phyloP scores from a whole-genome alignment of 2,113 vertebrate genomes.

The Calcarius ornatus region DNA sequence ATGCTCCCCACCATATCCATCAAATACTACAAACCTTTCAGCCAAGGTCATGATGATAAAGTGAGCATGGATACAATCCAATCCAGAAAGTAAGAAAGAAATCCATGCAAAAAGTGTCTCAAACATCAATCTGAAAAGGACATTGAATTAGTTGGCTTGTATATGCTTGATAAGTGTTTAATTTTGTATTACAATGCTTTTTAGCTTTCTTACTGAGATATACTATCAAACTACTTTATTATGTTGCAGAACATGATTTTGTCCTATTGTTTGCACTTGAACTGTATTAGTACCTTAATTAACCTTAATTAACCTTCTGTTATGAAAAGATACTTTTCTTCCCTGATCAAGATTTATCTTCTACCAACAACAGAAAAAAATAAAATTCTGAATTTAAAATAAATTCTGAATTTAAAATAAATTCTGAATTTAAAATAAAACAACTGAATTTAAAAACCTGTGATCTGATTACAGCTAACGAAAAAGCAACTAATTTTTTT shows the following conservation, averaged over 20 bases:
- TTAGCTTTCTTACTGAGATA: not conserved
- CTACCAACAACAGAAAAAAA: not conserved
- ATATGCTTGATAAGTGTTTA: not conserved
- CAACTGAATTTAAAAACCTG: not conserved
- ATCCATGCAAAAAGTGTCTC: not conserved
- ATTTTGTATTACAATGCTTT: not conserved
- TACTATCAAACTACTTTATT: not conserved
- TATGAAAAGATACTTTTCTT: not conserved
- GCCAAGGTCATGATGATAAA: not conserved
- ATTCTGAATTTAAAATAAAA: no score
- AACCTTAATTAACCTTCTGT: not conserved
- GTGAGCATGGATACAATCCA: not conserved
- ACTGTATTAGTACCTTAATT: not conserved
- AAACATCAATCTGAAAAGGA: not conserved
- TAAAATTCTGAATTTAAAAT: not conserved
- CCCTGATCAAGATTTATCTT: not conserved
- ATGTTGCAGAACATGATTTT: not conserved
- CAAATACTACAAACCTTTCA: not conserved
- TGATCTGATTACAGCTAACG: not conserved
- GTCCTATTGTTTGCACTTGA: not conserved
- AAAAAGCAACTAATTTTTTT: not conserved
- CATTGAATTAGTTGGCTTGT: not conserved
- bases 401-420: no score
- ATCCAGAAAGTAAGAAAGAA: not conserved
- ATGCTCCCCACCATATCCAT: not conserved